Percentiles rank a stretch among this genome's conserved stretches.
Conservation (phyloP, 2,888 invertebrate genomes). For the Lacanobia oleracea region DNA sequence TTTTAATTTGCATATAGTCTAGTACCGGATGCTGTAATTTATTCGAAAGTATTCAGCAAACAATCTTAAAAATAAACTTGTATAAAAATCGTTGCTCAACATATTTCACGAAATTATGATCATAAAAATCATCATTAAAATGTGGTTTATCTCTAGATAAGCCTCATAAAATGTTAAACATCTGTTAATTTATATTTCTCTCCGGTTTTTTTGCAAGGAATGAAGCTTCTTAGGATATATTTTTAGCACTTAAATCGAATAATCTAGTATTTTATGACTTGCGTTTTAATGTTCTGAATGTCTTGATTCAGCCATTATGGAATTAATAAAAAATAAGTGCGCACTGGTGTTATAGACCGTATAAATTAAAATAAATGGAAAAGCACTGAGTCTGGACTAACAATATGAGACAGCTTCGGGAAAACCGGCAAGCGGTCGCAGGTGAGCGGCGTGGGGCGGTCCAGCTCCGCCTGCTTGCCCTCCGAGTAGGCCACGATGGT, state of each 20-base stretch:
- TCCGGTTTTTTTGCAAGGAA: slow-evolving; percentile 15
- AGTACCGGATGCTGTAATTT: slow-evolving; percentile 8
- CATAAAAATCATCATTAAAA: slow-evolving; percentile 40
- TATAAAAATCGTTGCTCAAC: slow-evolving; percentile 12
- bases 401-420: slow-evolving; percentile 79
- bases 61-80: not conserved
- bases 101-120: slow-evolving; percentile 34
- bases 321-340: not conserved
- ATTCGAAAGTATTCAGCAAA: slow-evolving; percentile 9
- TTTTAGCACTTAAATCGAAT: slow-evolving; percentile 14
- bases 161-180: slow-evolving; percentile 27
- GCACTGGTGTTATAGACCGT: not conserved
- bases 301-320: slow-evolving; percentile 12
- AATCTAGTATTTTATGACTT: slow-evolving; percentile 33
- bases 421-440: slow-evolving; percentile 83
- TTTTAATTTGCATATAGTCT: slow-evolving; percentile 70
- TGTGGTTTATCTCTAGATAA: slow-evolving; percentile 6
- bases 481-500: slow-evolving; percentile 92
- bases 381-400: slow-evolving; percentile 69
- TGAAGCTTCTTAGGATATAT: not conserved
- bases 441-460: slow-evolving; percentile 83
- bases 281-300: slow-evolving; percentile 1
- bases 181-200: slow-evolving; percentile 23
- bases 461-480: slow-evolving; percentile 88
- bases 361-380: not conserved